These are phyloP conservation scores for Podarcis muralis DNA, from an alignment of 2,113 vertebrate genomes.

Conservation along the genomic window DNA sequence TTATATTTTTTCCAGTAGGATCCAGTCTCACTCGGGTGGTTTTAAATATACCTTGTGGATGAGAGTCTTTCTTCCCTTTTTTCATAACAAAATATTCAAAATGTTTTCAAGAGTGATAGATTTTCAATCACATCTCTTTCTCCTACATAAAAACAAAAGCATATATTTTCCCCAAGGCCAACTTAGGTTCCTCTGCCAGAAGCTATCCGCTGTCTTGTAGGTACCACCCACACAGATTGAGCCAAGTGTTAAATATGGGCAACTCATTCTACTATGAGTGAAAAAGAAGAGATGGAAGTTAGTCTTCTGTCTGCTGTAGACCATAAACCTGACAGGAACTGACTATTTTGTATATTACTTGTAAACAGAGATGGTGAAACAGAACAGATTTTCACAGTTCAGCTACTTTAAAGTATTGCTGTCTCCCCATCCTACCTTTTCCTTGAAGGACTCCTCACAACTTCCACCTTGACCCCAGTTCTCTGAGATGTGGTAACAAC, in stretches of 20 bases:
- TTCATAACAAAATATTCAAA: no score
- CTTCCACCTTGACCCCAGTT: neutral
- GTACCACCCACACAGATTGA: neutral
- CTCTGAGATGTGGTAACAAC: conserved; percentile 6
- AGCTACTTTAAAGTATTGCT: neutral
- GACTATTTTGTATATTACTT: neutral
- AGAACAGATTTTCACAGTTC: neutral
- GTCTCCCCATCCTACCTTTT: conserved; percentile 5
- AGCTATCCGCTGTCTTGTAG: neutral
- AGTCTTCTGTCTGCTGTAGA: accelerated
- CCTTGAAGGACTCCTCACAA: neutral
- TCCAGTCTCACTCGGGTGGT: neutral
- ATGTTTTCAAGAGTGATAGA: neutral
- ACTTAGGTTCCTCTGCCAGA: accelerated
- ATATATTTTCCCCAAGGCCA: conserved; percentile 22
- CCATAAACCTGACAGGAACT: neutral
- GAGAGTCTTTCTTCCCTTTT: neutral
- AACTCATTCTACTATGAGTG: neutral
- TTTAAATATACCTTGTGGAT: neutral
- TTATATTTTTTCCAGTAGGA: neutral
- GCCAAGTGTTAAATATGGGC: neutral
- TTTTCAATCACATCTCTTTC: neutral
- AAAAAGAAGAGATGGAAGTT: neutral
- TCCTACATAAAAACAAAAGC: neutral
- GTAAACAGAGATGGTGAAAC: neutral